phyloP scores from a whole-genome alignment of 2,113 vertebrate species.

The Cardinalis cardinalis region DNA sequence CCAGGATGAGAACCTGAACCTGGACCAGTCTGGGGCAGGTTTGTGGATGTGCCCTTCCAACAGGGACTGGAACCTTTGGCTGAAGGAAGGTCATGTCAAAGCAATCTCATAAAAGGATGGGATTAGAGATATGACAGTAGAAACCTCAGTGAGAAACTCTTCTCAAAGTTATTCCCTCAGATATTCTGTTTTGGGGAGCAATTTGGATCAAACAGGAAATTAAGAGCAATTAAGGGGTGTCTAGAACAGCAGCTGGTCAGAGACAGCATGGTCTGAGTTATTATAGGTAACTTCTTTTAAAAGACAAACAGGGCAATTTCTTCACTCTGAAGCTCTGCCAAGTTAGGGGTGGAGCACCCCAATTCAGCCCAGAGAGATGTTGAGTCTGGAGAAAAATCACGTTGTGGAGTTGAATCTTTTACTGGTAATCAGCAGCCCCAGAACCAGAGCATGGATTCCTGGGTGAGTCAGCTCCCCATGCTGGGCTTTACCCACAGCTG shows the following conservation, averaged over 20 bases:
- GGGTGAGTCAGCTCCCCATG: not conserved
- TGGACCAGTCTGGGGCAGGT: rapidly evolving
- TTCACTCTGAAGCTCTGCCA: not conserved
- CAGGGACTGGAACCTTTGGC: not conserved
- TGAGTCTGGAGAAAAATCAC: not conserved
- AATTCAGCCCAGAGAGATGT: not conserved
- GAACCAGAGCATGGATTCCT: not conserved
- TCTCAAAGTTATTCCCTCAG: not conserved
- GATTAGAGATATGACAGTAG: not conserved
- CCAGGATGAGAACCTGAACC: not conserved
- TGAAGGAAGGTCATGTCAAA: not conserved
- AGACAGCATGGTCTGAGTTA: not conserved
- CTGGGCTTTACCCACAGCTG: not conserved
- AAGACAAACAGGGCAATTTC: not conserved
- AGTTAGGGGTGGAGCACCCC: not conserved
- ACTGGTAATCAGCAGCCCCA: not conserved
- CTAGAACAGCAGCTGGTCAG: not conserved
- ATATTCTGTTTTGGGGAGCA: not conserved
- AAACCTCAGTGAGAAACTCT: not conserved
- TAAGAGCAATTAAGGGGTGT: not conserved
- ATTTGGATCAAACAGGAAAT: not conserved
- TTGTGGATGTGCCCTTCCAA: not conserved
- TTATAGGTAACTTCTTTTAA: not conserved
- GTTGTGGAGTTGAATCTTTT: not conserved
- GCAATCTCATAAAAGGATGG: not conserved